phyloP scores from a whole-genome alignment of 2,888 invertebrate species.

The Crossocerus cetratus region DNA sequence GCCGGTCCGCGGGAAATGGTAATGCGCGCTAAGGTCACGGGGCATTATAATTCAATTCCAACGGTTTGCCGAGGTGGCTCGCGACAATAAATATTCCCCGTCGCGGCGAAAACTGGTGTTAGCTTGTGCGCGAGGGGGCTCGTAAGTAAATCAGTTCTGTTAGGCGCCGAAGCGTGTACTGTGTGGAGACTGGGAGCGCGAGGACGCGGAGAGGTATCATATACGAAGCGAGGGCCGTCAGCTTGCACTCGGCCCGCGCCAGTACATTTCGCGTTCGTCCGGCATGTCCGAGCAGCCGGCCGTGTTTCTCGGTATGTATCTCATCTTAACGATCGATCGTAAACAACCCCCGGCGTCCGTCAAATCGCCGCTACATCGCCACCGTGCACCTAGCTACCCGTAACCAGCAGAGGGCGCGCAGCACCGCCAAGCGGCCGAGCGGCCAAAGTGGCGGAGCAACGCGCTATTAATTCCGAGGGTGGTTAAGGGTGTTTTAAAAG shows the following conservation, averaged over 20 bases:
- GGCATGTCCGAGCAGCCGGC: constrained; percentile 15
- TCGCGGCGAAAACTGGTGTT: constrained; percentile 59
- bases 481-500: background rate
- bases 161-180: constrained; percentile 37
- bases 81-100: constrained; percentile 55
- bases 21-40: constrained; percentile 28
- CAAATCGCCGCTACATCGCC: background rate
- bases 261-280: constrained; percentile 10
- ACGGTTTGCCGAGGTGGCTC: constrained; percentile 35
- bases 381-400: no score
- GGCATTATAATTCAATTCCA: constrained; percentile 55
- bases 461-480: background rate
- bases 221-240: constrained; percentile 10
- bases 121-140: constrained; percentile 34
- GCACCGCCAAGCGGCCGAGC: no score
- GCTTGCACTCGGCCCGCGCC: background rate
- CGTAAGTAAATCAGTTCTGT: constrained; percentile 61
- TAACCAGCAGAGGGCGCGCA: no score
- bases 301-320: constrained; percentile 23
- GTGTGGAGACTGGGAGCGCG: constrained; percentile 10
- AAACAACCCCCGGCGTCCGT: background rate
- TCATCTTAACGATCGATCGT: constrained; percentile 27
- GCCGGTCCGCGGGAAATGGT: constrained; percentile 7
- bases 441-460: background rate
- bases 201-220: background rate